Percentiles rank a stretch among this genome's conserved stretches.
Conservation (phyloP, 2,113 vertebrate genomes). For the Phrynosoma platyrhinos region DNA sequence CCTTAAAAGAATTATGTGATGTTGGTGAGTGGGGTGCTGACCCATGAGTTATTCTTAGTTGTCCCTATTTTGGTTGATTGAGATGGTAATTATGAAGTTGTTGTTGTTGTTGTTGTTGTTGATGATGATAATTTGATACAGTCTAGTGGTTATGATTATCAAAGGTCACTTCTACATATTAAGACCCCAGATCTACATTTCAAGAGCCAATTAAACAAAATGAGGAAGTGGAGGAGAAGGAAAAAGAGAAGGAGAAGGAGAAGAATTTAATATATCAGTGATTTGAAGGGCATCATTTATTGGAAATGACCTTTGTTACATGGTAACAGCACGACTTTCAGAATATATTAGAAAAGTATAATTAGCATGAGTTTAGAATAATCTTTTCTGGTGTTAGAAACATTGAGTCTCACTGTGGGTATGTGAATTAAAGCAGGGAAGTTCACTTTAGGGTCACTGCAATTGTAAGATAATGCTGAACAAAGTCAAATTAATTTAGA, state of each 20-base stretch:
- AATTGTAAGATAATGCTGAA: constrained; percentile 73
- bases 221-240: constrained; percentile 45
- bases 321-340: constrained; percentile 72
- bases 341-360: constrained; percentile 69
- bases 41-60: no score
- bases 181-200: constrained; percentile 36
- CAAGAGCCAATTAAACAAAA: constrained; percentile 15
- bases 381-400: constrained; percentile 58
- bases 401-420: constrained; percentile 52
- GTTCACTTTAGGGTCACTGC: constrained; percentile 62
- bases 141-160: constrained; percentile 26
- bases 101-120: no score
- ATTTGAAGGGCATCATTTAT: constrained; percentile 64
- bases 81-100: no score
- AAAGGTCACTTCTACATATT: constrained; percentile 17
- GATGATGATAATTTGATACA: not conserved
- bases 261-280: constrained; percentile 52
- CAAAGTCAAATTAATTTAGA: constrained; percentile 72
- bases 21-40: no score
- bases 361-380: constrained; percentile 71
- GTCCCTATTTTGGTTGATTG: no score
- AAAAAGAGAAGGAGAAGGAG: no score
- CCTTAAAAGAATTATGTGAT: no score
- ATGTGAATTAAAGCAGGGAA: constrained; percentile 69
- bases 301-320: constrained; percentile 68